Base-by-base conservation (phyloP, 2,113 vertebrate species). In the Microcebus murinus region DNA sequence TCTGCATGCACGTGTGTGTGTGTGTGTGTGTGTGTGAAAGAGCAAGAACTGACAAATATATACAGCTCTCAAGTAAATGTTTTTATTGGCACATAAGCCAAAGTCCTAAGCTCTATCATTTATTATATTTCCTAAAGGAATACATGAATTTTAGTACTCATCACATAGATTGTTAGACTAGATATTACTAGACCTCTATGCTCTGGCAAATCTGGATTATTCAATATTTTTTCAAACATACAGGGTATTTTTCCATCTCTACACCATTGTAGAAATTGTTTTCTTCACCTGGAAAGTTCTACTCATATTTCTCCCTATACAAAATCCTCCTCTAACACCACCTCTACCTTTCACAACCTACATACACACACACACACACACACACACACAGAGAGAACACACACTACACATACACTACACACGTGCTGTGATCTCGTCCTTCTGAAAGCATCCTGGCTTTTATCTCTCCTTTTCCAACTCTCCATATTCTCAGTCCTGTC, bases 61-160 rank as follows among this genome's bases (percentile, higher is more conserved):
- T 45, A 80, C 45, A 87, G 20, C 23, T 85, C 52, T 87, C 74
- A 77, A 65, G 73, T 45, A 96, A 48, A 71, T 36, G 36, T 45
- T 81, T 91, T 73, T 83, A 34, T 87, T 92, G 45, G 94, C 63
- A 31, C 6, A 23, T 34, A 73, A 90, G 48, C 34, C 52, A 52
- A 90, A 91, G 65, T 50, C 39, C 73, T 63, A 42, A 95, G 1
- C 77, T 90, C 52, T 34, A 31, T 4, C 15, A 45, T 59, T 84
- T 61, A 55, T 48, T 91, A 11, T 61, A 70, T 90, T 97, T 92
- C 63, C 76, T 92, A 52, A 59, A 92, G 39, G 31, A 79, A 85
- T 61, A 48, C 45, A 18, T 82, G 12, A 65, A 91, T 81, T 91
- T 85, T 94, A 36, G 31, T 85, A 80, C 10, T 52, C 36, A 90